Evolutionary conservation across 2,888 invertebrate genomes (phyloP), one percentile per base, ranked within the genome.

Genomic region (Parnassius mnemosyne): DNA sequence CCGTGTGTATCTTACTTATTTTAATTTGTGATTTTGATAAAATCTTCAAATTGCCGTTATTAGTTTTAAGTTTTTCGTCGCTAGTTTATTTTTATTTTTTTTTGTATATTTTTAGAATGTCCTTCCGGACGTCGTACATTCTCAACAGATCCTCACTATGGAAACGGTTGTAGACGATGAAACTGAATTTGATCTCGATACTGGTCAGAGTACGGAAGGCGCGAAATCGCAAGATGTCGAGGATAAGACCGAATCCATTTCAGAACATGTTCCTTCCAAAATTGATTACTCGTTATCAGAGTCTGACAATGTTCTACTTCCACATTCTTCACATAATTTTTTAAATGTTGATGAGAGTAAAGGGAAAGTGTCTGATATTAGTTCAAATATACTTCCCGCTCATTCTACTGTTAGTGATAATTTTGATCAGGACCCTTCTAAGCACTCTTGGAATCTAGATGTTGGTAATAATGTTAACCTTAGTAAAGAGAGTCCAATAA

Each of bases 91-190:
- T 73, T 68, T 74, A 65, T 68, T 69, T 83, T 43, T 43, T 82
- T 83, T 85, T 84, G 80, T 87, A 86, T 90, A 89, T 90, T 91
- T 91, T 89, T 91, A 91, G 90, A 89, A 84, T 73, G 79, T 86
- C 84, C 90, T 91, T 85, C 90, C 90, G 90, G 90, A 91, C 86
- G 89, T 91, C 80, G 90, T 90, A 76, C 85, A 91, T 87, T 87
- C 86, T 76, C 89, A 90, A 84, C 89, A 86, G 82, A 85, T 86
- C 78, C 76, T 80, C 75, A 75, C 82, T 70, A 66, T 79, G 77
- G 87, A 73, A 74, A 76, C 75, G 70, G 79, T 72, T 67, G 76
- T 74, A 72, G 75, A 74, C 53, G 74, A 74, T 63, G 81, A 78
- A 70, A 73, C 75, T 66, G 79, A 69, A 62, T 66, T 76, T 61